Evolutionary conservation across 2,888 invertebrate genomes (phyloP).

Genomic region (Melinopterus prodromus): DNA sequence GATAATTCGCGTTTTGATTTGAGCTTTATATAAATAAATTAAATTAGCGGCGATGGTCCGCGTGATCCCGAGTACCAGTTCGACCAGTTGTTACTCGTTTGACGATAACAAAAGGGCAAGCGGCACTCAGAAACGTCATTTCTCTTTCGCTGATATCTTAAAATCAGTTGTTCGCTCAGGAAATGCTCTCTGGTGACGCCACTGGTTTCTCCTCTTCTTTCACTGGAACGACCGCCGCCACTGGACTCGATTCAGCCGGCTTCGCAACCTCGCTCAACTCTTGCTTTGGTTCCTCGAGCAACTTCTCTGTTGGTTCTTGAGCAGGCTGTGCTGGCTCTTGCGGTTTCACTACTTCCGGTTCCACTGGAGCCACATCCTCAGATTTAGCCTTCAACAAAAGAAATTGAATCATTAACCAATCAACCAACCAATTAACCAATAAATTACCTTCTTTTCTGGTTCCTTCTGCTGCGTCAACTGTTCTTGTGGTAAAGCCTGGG

Average conservation of each 20-base stretch:
- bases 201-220: not conserved
- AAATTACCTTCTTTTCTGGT: constrained; percentile 13
- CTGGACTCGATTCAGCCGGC: not conserved
- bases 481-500: constrained; percentile 10
- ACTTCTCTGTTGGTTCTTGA: not conserved
- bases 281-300: not conserved
- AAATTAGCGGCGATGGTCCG: constrained; percentile 10
- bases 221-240: not conserved
- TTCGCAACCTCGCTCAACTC: not conserved
- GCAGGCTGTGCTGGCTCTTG: not conserved
- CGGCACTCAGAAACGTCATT: constrained; percentile 32
- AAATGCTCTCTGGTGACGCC: constrained; percentile 50
- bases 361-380: constrained; percentile 28
- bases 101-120: constrained; percentile 56
- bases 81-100: constrained; percentile 52
- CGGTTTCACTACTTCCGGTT: not conserved
- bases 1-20: constrained; percentile 28
- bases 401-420: not conserved
- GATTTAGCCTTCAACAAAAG: not conserved
- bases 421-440: not conserved
- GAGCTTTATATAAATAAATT: constrained; percentile 36
- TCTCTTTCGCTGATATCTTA: constrained; percentile 35
- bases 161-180: constrained; percentile 50
- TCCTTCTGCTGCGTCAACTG: not conserved
- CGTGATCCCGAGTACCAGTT: constrained; percentile 51